Percentiles rank a stretch among this genome's conserved stretches.
Evolutionary conservation across 2,888 invertebrate species (phyloP).

Genomic region (Zygothrica quintamaculata): DNA sequence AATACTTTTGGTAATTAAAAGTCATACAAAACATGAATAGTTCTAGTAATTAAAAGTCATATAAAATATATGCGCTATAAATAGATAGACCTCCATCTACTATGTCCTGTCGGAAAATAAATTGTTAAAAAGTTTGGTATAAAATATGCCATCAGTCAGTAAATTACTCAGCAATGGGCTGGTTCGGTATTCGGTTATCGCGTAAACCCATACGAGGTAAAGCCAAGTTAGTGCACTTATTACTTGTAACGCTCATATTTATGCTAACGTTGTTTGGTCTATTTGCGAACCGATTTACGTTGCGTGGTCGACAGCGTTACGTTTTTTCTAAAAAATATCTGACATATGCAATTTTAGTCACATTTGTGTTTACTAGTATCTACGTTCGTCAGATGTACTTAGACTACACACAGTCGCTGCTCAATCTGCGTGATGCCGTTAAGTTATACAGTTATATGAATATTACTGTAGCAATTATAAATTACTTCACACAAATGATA

Average conservation of each 20-base stretch:
- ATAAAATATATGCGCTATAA: too few species aligned
- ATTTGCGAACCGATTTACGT: constrained; percentile 56
- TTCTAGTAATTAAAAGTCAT: too few species aligned
- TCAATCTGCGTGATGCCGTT: constrained; percentile 73
- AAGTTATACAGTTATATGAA: constrained; percentile 79
- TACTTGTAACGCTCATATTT: constrained; percentile 42
- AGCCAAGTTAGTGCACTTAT: constrained; percentile 36
- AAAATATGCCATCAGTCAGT: constrained; percentile 19
- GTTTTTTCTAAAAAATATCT: constrained; percentile 56
- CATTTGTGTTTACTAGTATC: constrained; percentile 54
- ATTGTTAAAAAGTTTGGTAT: background rate
- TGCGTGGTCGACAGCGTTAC: constrained; percentile 48
- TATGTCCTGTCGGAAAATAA: too few species aligned
- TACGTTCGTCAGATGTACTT: constrained; percentile 65
- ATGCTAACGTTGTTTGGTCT: constrained; percentile 63
- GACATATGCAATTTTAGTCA: constrained; percentile 59
- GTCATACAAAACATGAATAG: too few species aligned
- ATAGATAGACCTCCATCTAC: too few species aligned
- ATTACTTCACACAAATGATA: constrained; percentile 60
- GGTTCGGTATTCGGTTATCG: constrained; percentile 33
- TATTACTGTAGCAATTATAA: constrained; percentile 65
- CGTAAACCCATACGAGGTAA: constrained; percentile 33
- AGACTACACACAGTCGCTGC: constrained; percentile 58
- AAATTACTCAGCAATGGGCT: constrained; percentile 35
- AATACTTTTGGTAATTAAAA: too few species aligned